Base-by-base conservation (phyloP, 2,113 vertebrate species). In the Myotis lucifugus region DNA sequence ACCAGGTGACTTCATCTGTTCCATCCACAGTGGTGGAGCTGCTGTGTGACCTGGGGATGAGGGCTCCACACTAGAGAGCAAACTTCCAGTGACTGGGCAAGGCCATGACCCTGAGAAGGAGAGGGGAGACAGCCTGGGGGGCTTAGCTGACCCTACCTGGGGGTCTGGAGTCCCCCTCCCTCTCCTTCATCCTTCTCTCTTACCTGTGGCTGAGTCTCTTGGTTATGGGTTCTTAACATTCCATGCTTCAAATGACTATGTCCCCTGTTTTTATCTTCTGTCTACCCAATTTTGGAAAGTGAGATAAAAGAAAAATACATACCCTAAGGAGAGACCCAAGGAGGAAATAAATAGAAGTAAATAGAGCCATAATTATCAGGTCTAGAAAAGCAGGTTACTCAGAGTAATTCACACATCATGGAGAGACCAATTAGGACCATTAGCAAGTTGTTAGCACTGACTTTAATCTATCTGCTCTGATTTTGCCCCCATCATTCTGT, bases 341-440 rank as follows among this genome's bases (percentile, higher is more conserved):
- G 50, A 59, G 77, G 59, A 85, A 85, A 59, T 46, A 95, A 74
- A 85, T 27, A 74, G 76, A 90, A 85, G 21, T 17, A 81, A 40
- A 29, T 46, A 83, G 50, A 93, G 82, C 52, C 54, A 17, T 50
- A 56, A 73, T 74, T 74, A 78, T 90, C 73, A 86, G 34, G 88
- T 85, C 90, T 46, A 92, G 78, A 92, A 93, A 85, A 85, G 72
- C 50, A 34, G 56, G 52, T 93, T 82, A 61, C 88, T 93, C 32
- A 46, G 70, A 91, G 90, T 88, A 94, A 94, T 93, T 96, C 88
- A 85, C 82, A 92, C 82, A 29, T 84, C 48, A 14, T 19, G 52
- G 85, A 95, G 90, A 96, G 88, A 72, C 83, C 83, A 88, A 67
- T 95, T 95, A 89, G 82, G 96, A 88, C 64, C 76, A 86, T 95